Conservation (phyloP, 2,113 vertebrate genomes). For the Atlantisia rogersi region DNA sequence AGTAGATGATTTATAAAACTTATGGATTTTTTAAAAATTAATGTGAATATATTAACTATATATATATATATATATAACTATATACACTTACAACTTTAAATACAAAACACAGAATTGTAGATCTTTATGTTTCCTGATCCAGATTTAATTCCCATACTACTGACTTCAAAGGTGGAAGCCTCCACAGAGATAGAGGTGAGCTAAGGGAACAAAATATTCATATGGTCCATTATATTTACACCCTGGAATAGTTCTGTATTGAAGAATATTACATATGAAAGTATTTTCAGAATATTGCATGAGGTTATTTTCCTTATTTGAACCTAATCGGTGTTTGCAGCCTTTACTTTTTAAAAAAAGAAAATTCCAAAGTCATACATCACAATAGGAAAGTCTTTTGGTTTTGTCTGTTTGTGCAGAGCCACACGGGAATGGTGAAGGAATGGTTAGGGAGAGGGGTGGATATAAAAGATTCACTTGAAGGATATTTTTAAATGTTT, state of each 20-base stretch:
- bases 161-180: not conserved
- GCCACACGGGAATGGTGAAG: not conserved
- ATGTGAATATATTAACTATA: not conserved
- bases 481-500: not conserved
- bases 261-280: not conserved
- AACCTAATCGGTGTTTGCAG: not conserved
- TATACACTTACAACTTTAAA: not conserved
- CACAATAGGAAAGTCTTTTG: not conserved
- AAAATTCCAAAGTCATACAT: not conserved
- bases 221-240: not conserved
- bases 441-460: not conserved
- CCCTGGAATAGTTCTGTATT: not conserved
- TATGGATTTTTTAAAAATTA: not conserved
- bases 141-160: not conserved
- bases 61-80: too few relatives aligned
- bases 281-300: not conserved
- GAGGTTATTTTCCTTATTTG: not conserved
- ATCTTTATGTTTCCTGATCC: not conserved
- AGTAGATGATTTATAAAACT: not conserved
- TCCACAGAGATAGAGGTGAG: not conserved
- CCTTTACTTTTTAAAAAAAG: not conserved
- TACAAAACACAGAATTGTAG: not conserved
- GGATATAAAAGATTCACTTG: not conserved
- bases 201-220: not conserved
- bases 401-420: not conserved